Conservation (phyloP, 2,888 invertebrate genomes). For the Bombylius discolor region DNA sequence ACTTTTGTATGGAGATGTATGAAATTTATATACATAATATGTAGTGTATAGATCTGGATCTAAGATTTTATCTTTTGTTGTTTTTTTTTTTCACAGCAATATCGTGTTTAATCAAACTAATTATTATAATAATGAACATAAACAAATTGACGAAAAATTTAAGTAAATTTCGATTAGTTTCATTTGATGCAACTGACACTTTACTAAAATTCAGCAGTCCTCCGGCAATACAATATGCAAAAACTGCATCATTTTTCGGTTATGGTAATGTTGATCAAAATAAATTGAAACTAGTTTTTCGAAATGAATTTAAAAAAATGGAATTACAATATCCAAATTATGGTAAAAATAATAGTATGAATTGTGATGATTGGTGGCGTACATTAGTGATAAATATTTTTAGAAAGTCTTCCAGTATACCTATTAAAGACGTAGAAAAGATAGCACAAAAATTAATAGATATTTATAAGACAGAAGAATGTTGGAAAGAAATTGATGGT, state of each 20-base stretch:
- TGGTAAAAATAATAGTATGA: conserved; percentile 48
- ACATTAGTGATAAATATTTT: conserved; percentile 29
- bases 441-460: conserved; percentile 49
- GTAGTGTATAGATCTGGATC: too few relatives aligned
- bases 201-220: conserved; percentile 54
- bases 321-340: conserved; percentile 61
- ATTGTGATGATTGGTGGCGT: conserved; percentile 75
- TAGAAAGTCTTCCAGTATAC: conserved; percentile 17
- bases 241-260: conserved; percentile 54
- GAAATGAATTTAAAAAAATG: conserved; percentile 48
- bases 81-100: neutral
- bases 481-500: conserved; percentile 58
- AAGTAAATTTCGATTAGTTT: conserved; percentile 43
- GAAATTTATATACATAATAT: too few relatives aligned
- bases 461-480: conserved; percentile 53
- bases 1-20: too few relatives aligned
- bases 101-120: neutral
- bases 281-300: conserved; percentile 42
- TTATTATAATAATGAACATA: neutral
- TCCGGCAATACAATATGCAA: conserved; percentile 57
- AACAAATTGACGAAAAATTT: conserved; percentile 20
- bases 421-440: conserved; percentile 17
- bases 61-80: too few relatives aligned
- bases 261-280: conserved; percentile 20
- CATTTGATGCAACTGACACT: conserved; percentile 84